A percentile compares a stretch with the other conserved stretches of the same genome.
These are phyloP conservation scores for Hydrocynus forskahlii DNA, from an alignment of 2,797 vertebrate species.

Conservation along the genomic window DNA sequence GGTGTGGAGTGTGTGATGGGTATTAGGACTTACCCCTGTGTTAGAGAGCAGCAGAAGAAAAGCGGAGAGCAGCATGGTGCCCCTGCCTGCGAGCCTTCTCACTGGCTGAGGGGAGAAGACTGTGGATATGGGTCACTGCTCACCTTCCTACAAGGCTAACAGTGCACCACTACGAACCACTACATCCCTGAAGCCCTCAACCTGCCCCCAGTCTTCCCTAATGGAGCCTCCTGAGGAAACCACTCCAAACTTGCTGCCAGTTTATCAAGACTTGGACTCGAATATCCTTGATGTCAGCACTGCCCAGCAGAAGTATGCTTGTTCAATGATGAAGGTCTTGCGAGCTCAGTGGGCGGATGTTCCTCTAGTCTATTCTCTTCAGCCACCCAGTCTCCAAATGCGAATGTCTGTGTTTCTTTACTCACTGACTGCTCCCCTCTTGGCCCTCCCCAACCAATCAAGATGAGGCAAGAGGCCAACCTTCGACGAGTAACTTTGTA, in stretches of 20 bases:
- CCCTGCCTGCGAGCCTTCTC: slow-evolving; percentile 46
- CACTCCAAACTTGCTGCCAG: not conserved
- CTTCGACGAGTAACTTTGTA: slow-evolving; percentile 60
- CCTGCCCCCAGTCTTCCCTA: slow-evolving; percentile 41
- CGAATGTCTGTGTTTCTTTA: slow-evolving; percentile 69
- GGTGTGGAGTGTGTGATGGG: not conserved
- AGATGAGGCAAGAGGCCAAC: slow-evolving; percentile 64
- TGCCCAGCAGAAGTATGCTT: not conserved
- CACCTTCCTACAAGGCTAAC: slow-evolving; percentile 60
- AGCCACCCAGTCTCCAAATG: slow-evolving; percentile 51
- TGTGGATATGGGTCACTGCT: slow-evolving; percentile 64
- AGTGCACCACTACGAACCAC: slow-evolving; percentile 51
- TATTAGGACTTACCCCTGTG: slow-evolving; percentile 67
- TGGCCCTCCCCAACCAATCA: slow-evolving; percentile 73
- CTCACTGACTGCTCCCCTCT: slow-evolving; percentile 65
- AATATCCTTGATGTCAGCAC: not conserved
- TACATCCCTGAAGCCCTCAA: slow-evolving; percentile 42
- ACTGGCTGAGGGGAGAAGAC: slow-evolving; percentile 56
- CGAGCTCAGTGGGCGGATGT: slow-evolving; percentile 2
- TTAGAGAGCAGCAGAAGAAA: slow-evolving; percentile 55
- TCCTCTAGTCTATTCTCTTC: slow-evolving; percentile 37
- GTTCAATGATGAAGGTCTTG: not conserved
- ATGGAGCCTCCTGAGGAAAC: not conserved
- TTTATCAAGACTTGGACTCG: not conserved
- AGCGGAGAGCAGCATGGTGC: slow-evolving; percentile 45